These are phyloP conservation scores for Lucinisca nassula DNA, from an alignment of 2,888 invertebrate species.

Conservation along the genomic window DNA sequence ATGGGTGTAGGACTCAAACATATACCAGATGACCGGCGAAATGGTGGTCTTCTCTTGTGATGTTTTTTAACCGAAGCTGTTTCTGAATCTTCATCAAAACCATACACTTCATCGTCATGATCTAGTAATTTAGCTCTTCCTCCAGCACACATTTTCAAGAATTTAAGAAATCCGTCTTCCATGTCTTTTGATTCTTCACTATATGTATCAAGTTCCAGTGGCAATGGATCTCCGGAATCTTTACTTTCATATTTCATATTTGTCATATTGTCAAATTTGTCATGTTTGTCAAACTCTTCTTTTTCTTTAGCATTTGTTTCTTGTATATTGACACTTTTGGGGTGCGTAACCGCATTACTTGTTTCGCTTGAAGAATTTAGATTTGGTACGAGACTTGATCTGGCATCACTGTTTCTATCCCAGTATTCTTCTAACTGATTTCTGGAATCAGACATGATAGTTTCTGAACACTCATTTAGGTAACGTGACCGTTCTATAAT, in stretches of 20 bases:
- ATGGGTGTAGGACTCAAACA: background rate
- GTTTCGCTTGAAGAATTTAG: too few relatives aligned
- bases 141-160: slow-evolving; percentile 29
- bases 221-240: background rate
- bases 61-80: background rate
- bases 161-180: slow-evolving; percentile 46
- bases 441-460: too few relatives aligned
- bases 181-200: slow-evolving; percentile 1
- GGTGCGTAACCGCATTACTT: too few relatives aligned
- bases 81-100: slow-evolving; percentile 6
- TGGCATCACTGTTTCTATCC: background rate
- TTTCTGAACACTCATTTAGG: too few relatives aligned
- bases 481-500: too few relatives aligned
- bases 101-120: slow-evolving; percentile 46
- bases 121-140: slow-evolving; percentile 29
- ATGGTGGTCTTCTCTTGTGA: background rate
- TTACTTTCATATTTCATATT: background rate
- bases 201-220: too few relatives aligned
- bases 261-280: too few relatives aligned
- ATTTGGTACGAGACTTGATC: too few relatives aligned
- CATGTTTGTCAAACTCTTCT: too few relatives aligned
- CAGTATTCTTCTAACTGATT: background rate
- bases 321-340: too few relatives aligned
- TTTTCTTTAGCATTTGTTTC: too few relatives aligned
- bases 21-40: background rate